A percentile compares a stretch with the other conserved stretches of the same genome.
Evolutionary conservation across 2,113 vertebrate species (phyloP).

Genomic region (Eidolon helvum): DNA sequence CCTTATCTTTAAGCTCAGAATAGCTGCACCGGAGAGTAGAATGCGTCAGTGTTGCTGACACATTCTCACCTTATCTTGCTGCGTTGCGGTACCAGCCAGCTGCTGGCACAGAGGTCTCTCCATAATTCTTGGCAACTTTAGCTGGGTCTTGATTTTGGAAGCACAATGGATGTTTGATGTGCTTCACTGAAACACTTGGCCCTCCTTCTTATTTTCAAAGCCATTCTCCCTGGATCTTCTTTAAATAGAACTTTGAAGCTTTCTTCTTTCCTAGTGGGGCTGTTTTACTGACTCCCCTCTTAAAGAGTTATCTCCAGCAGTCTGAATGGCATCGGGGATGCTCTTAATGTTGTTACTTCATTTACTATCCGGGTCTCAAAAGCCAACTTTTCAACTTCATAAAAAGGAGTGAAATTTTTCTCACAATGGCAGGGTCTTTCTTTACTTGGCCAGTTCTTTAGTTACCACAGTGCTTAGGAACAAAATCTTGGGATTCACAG

Average conservation of each 20-base stretch:
- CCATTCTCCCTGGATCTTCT: not conserved
- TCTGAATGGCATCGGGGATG: not conserved
- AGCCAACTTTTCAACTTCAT: slow-evolving; percentile 25
- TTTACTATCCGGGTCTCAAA: not conserved
- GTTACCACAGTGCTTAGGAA: not conserved
- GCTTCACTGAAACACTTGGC: not conserved
- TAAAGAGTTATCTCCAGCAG: not conserved
- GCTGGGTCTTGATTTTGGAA: slow-evolving; percentile 1
- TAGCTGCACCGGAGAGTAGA: not conserved
- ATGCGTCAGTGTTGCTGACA: not conserved
- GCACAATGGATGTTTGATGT: not conserved
- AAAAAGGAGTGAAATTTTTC: not conserved
- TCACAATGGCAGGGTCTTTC: not conserved
- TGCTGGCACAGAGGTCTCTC: not conserved
- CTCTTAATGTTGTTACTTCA: not conserved
- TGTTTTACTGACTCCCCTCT: not conserved
- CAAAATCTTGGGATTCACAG: not conserved
- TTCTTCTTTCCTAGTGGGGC: not conserved
- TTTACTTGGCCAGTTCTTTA: not conserved
- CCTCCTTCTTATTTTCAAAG: not conserved
- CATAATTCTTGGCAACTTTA: not conserved
- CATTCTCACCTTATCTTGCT: not conserved
- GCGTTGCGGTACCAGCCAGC: not conserved
- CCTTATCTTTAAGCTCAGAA: slow-evolving; percentile 37
- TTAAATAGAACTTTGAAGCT: slow-evolving; percentile 10